A percentile compares a stretch with the other conserved stretches of the same genome.
These are phyloP conservation scores for Parotocinclus haroldoi DNA, from an alignment of 2,797 vertebrate genomes.

Conservation along the genomic window DNA sequence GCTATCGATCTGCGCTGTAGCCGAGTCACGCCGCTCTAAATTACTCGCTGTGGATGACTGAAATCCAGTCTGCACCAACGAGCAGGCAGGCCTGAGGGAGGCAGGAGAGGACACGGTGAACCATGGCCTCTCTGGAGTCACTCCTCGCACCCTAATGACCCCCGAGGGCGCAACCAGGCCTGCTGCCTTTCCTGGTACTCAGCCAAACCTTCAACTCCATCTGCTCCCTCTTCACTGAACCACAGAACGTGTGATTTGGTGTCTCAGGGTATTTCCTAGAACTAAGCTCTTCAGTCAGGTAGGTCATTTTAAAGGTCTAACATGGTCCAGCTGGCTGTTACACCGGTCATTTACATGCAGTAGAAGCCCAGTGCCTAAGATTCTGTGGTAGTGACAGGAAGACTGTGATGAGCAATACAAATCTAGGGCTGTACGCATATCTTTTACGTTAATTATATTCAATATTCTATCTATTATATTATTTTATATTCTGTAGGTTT, in stretches of 20 bases:
- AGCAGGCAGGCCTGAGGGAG: conserved; percentile 58
- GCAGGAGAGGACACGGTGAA: conserved; percentile 65
- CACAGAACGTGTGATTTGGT: no score
- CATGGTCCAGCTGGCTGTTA: neutral
- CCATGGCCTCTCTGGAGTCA: conserved; percentile 39
- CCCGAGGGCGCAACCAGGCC: conserved; percentile 37
- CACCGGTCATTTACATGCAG: no score
- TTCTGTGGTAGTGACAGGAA: no score
- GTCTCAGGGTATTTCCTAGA: neutral
- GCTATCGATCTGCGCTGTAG: conserved; percentile 30
- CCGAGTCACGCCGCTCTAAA: conserved; percentile 34
- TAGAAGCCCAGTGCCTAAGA: no score
- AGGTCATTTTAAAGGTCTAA: neutral
- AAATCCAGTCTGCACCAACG: conserved; percentile 49
- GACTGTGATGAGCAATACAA: no score
- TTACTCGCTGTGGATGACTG: conserved; percentile 53
- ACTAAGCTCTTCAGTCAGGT: neutral
- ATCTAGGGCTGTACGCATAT: no score
- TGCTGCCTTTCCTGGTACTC: neutral
- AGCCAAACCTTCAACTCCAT: conserved; percentile 54
- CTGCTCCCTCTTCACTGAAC: conserved; percentile 50
- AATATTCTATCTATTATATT: no score
- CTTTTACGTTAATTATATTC: no score
- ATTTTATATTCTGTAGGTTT: no score
- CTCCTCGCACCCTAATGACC: conserved; percentile 46